Evolutionary conservation across 1,140 invertebrate genomes (phyloP).

Genomic region (Magallana gigas): DNA sequence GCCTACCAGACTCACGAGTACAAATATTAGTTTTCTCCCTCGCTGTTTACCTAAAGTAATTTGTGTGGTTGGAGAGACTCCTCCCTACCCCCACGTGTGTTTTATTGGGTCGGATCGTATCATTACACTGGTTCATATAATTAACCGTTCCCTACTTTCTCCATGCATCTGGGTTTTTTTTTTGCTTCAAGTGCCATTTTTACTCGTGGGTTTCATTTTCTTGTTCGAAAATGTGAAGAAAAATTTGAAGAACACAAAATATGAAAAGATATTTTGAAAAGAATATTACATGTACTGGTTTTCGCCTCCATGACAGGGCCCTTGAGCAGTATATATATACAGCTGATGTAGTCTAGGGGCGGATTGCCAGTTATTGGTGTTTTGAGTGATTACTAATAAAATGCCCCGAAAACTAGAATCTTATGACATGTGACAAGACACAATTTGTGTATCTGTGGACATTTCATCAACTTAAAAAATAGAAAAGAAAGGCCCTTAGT

Average conservation of each 20-base stretch:
- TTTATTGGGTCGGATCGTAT: slow-evolving; percentile 20
- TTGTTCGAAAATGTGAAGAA: too few relatives aligned
- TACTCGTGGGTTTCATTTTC: too few relatives aligned
- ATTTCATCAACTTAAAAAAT: too few relatives aligned
- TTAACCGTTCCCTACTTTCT: not conserved
- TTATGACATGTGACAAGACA: not conserved
- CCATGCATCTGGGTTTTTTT: slow-evolving; percentile 15
- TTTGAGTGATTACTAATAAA: not conserved
- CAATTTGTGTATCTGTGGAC: not conserved
- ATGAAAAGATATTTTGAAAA: not conserved
- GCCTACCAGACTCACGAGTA: too few relatives aligned
- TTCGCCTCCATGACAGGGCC: not conserved
- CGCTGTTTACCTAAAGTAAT: slow-evolving; percentile 28
- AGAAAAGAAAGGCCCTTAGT: too few relatives aligned
- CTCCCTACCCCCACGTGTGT: slow-evolving; percentile 25
- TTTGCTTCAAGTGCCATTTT: not conserved
- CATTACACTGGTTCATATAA: not conserved
- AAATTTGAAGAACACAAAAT: too few relatives aligned
- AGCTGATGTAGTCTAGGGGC: not conserved
- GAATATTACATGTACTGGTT: not conserved
- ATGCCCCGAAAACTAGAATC: not conserved
- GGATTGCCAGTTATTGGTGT: not conserved
- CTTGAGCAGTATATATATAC: not conserved
- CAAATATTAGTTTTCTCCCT: not conserved
- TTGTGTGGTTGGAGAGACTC: not conserved